phyloP scores from a whole-genome alignment of 1,140 invertebrate genomes.

The Bradysia coprophila region DNA sequence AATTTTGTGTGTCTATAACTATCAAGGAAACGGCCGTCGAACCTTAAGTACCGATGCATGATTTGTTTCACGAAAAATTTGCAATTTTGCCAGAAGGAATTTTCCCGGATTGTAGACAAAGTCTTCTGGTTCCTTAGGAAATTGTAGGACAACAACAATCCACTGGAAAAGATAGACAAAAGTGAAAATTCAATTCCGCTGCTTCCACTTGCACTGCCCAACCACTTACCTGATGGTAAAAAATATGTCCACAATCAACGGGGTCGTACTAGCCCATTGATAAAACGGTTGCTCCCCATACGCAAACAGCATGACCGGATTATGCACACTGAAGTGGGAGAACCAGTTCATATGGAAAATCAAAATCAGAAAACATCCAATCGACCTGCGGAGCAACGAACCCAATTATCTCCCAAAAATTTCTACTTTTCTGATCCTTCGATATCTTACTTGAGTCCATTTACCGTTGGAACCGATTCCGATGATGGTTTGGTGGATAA shows the following conservation, averaged over 20 bases:
- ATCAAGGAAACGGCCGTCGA: background rate
- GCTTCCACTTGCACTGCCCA: background rate
- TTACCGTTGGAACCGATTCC: conserved; percentile 17
- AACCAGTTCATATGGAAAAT: conserved; percentile 20
- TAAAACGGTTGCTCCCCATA: conserved; percentile 15
- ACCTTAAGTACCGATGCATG: conserved; percentile 19
- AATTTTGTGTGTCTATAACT: background rate
- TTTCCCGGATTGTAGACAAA: conserved; percentile 13
- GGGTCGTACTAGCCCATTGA: conserved; percentile 18
- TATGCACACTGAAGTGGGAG: conserved; percentile 21
- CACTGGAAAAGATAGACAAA: conserved; percentile 8
- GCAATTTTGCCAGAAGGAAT: conserved; percentile 10
- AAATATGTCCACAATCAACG: conserved; percentile 20
- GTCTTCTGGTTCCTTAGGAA: conserved; percentile 17
- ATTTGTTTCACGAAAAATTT: conserved; percentile 17
- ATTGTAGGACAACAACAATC: conserved; percentile 20
- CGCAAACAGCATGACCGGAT: conserved; percentile 15
- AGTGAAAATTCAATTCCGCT: no score
- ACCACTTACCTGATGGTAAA: conserved; percentile 20
- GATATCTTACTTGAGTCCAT: conserved; percentile 13
- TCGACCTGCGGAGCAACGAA: conserved; percentile 8
- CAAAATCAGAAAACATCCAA: conserved; percentile 18
- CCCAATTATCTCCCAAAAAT: background rate
- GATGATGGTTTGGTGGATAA: conserved; percentile 6
- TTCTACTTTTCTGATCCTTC: background rate